Evolutionary conservation across 2,113 vertebrate genomes (phyloP), one percentile per base, ranked within the genome.

Genomic region (Capreolus pygargus): DNA sequence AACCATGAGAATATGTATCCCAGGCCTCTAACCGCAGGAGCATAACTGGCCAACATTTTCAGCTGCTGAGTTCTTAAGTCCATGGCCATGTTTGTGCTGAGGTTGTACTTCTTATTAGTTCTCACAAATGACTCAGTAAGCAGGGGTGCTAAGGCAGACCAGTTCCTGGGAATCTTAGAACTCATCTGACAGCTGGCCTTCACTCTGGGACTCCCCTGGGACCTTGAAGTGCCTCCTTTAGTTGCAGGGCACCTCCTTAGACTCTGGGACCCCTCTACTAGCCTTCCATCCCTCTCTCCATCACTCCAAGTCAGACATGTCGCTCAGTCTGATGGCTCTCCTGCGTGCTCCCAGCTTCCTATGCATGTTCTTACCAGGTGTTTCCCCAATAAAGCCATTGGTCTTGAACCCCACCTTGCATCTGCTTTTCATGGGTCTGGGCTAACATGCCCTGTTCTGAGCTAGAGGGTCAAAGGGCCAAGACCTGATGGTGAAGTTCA

Each of bases 291-390:
- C 5, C 36, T 45, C 25, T 27, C 1, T 10, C 7, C 1, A 7
- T 43, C 47, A 7, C 12, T 74, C 16, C 7, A 1, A 16, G 19
- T 33, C 45, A 47, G 52, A 14, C 45, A 28, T 55, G 6, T 84
- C 52, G 7, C 45, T 91, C 3, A 23, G 27, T 33, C 10, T 36
- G 9, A 12, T 45, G n/a, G 28, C 6, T 67, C 27, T 61, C 54
- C n/a, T 1, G 0, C 6, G 3, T 54, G 21, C 4, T 89, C 33
- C n/a, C 15, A 47, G 60, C 1, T 33, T 50, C 5, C 5, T 50
- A 23, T 1, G 5, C 50, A 7, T 60, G 50, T 52, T 67, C 14
- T 96, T 28, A 85, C 27, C 8, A 30, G 33, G 9, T 43, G 9
- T 58, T 92, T 89, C 33, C 19, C 1, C 67, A 36, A 57, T 85